Percentiles rank a stretch among this genome's conserved stretches.
Evolutionary conservation across 2,888 invertebrate genomes (phyloP).

Genomic region (Drosophila setosimentum): DNA sequence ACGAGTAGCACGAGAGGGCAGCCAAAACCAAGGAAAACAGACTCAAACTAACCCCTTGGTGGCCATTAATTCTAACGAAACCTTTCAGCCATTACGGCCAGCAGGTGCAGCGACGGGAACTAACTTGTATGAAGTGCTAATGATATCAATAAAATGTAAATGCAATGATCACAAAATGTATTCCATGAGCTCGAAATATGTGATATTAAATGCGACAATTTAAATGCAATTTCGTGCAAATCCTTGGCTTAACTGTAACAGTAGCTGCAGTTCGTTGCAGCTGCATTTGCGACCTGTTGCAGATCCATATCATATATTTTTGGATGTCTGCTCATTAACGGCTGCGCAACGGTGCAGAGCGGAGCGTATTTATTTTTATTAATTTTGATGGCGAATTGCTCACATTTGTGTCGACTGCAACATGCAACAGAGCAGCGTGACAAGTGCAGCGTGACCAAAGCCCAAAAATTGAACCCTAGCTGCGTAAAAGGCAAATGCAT

Average conservation of each 20-base stretch:
- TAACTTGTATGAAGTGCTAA: slow-evolving; percentile 42
- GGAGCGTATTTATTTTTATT: slow-evolving; percentile 62
- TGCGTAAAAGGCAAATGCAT: slow-evolving; percentile 1
- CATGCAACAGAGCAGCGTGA: slow-evolving; percentile 54
- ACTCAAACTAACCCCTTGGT: slow-evolving; percentile 48
- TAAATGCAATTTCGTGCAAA: slow-evolving; percentile 72
- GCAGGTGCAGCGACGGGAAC: slow-evolving; percentile 53
- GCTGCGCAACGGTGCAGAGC: slow-evolving; percentile 49
- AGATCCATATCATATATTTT: slow-evolving; percentile 57
- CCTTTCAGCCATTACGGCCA: slow-evolving; percentile 54
- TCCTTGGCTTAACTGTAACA: slow-evolving; percentile 45
- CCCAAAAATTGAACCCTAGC: slow-evolving; percentile 44
- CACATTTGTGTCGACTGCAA: slow-evolving; percentile 53
- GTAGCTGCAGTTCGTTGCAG: slow-evolving; percentile 37
- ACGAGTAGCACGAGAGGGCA: slow-evolving; percentile 14
- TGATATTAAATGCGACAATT: slow-evolving; percentile 54
- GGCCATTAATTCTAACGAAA: slow-evolving; percentile 60
- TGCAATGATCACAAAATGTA: slow-evolving; percentile 19
- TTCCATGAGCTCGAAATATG: slow-evolving; percentile 6
- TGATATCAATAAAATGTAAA: slow-evolving; percentile 47
- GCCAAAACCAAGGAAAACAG: background rate
- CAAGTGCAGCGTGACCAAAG: slow-evolving; percentile 62
- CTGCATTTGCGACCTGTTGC: slow-evolving; percentile 58
- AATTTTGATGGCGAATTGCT: slow-evolving; percentile 65
- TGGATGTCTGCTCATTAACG: slow-evolving; percentile 65